These are phyloP conservation scores for Cyprinus carpio DNA, from an alignment of 2,113 vertebrate genomes.

Conservation along the genomic window DNA sequence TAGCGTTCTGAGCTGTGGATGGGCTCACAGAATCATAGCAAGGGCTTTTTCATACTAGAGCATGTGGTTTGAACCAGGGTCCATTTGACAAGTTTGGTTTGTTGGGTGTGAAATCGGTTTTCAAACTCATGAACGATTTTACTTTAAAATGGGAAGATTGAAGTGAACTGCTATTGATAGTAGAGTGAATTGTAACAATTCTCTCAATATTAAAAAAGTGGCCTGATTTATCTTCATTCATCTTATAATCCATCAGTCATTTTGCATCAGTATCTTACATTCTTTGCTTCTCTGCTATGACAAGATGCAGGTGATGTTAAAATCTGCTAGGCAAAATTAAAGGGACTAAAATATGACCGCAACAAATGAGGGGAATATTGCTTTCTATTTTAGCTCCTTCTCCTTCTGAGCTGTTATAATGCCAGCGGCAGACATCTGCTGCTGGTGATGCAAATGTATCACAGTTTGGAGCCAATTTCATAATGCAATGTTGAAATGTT, in stretches of 20 bases:
- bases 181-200: neutral
- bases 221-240: neutral
- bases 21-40: neutral
- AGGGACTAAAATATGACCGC: neutral
- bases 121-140: neutral
- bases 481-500: neutral
- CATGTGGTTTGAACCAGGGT: neutral
- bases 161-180: neutral
- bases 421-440: neutral
- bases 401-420: neutral
- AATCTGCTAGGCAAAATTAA: neutral
- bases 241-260: neutral
- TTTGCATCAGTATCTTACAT: neutral
- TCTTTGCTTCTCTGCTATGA: neutral
- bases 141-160: neutral
- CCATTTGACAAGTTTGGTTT: neutral
- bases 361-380: neutral
- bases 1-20: conserved; percentile 55
- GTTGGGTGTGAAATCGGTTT: neutral
- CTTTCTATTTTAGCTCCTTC: neutral
- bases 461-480: neutral
- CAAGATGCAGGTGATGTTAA: neutral
- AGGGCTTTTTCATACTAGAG: conserved; percentile 25
- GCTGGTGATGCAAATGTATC: neutral
- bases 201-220: neutral